phyloP scores from a whole-genome alignment of 1,140 invertebrate species.

The Papilio glaucus region DNA sequence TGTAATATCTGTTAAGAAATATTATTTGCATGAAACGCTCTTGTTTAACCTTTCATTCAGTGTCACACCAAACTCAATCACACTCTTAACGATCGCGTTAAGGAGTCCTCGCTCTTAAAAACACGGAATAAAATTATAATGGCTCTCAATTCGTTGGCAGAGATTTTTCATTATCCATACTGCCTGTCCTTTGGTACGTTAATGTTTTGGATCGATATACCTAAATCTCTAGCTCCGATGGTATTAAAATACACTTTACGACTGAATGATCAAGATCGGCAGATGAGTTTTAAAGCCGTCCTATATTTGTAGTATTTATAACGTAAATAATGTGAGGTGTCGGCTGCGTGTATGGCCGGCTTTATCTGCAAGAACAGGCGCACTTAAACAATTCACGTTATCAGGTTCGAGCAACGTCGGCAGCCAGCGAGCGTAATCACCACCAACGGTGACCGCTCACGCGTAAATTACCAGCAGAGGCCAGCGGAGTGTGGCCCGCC shows the following conservation, averaged over 20 bases:
- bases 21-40: too few species aligned
- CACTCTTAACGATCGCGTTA: too few species aligned
- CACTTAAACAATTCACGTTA: slow-evolving; percentile 62
- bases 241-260: neutral
- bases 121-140: too few species aligned
- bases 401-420: slow-evolving; percentile 62
- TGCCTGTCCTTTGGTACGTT: too few species aligned
- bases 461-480: slow-evolving; percentile 71
- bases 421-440: slow-evolving; percentile 73
- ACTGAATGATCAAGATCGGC: neutral
- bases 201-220: neutral
- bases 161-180: too few species aligned
- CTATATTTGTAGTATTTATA: neutral
- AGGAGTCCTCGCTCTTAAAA: too few species aligned
- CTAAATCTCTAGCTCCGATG: neutral
- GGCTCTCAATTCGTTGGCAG: too few species aligned
- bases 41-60: too few species aligned
- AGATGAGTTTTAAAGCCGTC: neutral
- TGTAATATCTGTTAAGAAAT: too few species aligned
- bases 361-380: slow-evolving; percentile 40
- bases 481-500: slow-evolving; percentile 50
- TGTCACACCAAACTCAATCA: too few species aligned
- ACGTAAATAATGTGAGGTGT: slow-evolving; percentile 24
- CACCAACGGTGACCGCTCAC: slow-evolving; percentile 71
- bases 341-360: slow-evolving; percentile 10